These are phyloP conservation scores for Cyprinus carpio DNA, from an alignment of 2,113 vertebrate genomes.

Conservation along the genomic window DNA sequence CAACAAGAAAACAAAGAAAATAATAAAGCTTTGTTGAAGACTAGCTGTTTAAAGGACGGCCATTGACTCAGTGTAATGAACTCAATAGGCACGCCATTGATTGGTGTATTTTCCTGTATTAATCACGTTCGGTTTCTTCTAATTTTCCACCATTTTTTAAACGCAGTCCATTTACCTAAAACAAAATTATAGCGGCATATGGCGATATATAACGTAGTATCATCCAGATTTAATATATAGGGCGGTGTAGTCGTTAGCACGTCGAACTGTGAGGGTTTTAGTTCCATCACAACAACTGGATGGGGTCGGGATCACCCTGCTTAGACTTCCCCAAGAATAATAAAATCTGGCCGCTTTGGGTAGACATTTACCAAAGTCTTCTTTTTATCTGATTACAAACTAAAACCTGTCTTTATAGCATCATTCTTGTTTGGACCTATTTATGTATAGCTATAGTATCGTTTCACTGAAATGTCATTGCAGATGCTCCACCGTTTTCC, in stretches of 20 bases:
- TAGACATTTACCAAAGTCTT: neutral
- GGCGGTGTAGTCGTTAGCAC: constrained; percentile 51
- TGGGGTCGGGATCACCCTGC: neutral
- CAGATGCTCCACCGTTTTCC: neutral
- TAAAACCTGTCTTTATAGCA: neutral
- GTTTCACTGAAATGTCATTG: neutral
- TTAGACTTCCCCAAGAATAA: neutral
- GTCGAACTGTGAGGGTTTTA: neutral
- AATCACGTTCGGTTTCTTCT: neutral
- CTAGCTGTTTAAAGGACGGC: neutral
- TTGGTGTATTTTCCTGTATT: neutral
- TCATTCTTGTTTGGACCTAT: neutral
- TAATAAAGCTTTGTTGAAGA: constrained; percentile 20
- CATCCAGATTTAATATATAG: constrained; percentile 47
- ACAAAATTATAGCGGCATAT: constrained; percentile 54
- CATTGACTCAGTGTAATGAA: neutral
- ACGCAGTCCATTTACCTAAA: neutral
- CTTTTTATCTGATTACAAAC: neutral
- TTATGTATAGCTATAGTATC: neutral
- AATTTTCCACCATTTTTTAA: neutral
- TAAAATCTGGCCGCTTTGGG: neutral
- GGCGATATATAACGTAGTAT: constrained; percentile 38
- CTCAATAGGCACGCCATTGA: no score
- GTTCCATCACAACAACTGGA: neutral
- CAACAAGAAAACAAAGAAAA: neutral